Conservation (phyloP, 1,140 invertebrate species). For the Lerema accius region DNA sequence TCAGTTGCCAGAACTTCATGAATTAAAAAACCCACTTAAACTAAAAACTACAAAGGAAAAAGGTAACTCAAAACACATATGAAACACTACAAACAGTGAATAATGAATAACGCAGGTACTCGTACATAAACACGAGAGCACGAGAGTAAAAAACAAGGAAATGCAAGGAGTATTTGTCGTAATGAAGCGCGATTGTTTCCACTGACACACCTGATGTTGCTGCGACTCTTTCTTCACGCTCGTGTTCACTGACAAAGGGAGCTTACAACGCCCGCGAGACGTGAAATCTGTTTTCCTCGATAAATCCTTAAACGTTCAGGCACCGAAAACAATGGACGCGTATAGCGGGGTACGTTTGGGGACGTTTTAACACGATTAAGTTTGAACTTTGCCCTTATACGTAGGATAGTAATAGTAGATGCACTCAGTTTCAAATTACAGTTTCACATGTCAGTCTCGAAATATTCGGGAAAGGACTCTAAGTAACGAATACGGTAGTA, state of each 20-base stretch:
- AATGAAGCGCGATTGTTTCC: constrained; percentile 69
- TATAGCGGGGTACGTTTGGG: not conserved
- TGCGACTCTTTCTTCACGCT: constrained; percentile 41
- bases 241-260: constrained; percentile 41
- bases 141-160: constrained; percentile 12
- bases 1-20: no score
- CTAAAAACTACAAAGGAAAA: no score
- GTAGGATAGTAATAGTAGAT: not conserved
- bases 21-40: no score
- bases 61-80: no score
- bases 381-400: not conserved
- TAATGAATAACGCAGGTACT: no score
- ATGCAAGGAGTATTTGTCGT: constrained; percentile 49
- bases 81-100: not conserved
- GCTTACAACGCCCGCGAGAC: constrained; percentile 17
- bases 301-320: constrained; percentile 20
- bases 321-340: constrained; percentile 4
- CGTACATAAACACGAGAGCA: not conserved
- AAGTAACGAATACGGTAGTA: no score
- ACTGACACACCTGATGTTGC: constrained; percentile 60
- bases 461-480: no score
- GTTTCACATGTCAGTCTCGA: not conserved
- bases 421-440: not conserved
- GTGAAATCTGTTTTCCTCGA: constrained; percentile 22
- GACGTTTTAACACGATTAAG: constrained; percentile 17